These are phyloP conservation scores for Coleophora deauratella DNA, from an alignment of 2,888 invertebrate genomes.

Conservation along the genomic window DNA sequence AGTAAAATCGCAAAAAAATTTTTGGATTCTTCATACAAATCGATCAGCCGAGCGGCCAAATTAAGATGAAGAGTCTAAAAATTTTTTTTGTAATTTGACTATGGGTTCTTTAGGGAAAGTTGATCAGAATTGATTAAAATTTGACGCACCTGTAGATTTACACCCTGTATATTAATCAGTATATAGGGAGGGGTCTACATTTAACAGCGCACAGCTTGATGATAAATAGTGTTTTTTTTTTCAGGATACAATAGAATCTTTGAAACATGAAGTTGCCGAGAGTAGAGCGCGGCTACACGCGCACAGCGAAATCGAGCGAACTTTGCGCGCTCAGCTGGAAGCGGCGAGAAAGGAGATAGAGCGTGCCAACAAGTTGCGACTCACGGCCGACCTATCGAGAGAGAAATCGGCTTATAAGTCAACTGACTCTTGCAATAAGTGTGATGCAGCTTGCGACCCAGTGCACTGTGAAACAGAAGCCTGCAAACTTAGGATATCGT, in stretches of 20 bases:
- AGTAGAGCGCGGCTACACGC: slow-evolving; percentile 60
- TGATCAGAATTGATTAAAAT: too few relatives aligned
- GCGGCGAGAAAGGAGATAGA: slow-evolving; percentile 54
- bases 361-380: slow-evolving; percentile 19
- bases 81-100: too few relatives aligned
- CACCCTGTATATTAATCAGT: too few relatives aligned
- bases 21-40: too few relatives aligned
- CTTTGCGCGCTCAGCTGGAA: slow-evolving; percentile 59
- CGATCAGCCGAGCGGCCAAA: too few relatives aligned
- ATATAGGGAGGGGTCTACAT: too few relatives aligned
- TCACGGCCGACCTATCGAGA: slow-evolving; percentile 24
- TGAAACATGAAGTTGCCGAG: slow-evolving; percentile 64
- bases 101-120: too few relatives aligned
- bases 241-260: slow-evolving; percentile 62
- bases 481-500: slow-evolving; percentile 45
- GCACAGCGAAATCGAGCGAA: slow-evolving; percentile 63
- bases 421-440: slow-evolving; percentile 28
- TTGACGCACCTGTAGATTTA: too few relatives aligned
- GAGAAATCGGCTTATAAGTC: slow-evolving; percentile 22
- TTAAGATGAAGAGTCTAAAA: too few relatives aligned
- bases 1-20: too few relatives aligned
- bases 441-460: slow-evolving; percentile 64
- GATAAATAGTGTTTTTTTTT: slow-evolving; percentile 10
- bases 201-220: too few relatives aligned
- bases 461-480: slow-evolving; percentile 53